These are phyloP conservation scores for Manis crassicaudata DNA, from an alignment of 2,797 vertebrate species.

Conservation along the genomic window DNA sequence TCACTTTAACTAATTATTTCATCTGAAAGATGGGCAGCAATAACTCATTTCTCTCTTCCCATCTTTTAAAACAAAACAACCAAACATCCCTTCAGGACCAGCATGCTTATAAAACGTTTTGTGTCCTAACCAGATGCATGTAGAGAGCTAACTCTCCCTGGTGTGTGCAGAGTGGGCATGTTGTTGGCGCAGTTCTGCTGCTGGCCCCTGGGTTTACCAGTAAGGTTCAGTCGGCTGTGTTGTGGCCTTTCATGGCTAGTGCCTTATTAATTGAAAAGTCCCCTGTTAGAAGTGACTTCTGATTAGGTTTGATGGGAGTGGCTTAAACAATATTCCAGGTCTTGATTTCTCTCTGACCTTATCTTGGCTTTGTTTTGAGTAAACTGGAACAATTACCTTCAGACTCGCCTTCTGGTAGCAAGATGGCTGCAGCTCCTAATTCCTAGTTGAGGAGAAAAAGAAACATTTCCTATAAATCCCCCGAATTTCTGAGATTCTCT, in stretches of 20 bases:
- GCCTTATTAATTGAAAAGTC: not conserved
- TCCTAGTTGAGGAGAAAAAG: not conserved
- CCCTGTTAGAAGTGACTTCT: not conserved
- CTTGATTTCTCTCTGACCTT: not conserved
- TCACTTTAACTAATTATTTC: not conserved
- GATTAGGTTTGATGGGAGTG: not conserved
- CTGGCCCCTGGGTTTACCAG: not conserved
- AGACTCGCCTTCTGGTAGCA: not conserved
- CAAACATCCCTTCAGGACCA: not conserved
- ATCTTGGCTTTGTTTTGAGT: not conserved
- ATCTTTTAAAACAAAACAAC: not conserved
- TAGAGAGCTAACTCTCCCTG: not conserved
- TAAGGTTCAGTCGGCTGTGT: not conserved
- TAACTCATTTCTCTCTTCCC: not conserved
- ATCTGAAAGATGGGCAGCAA: not conserved
- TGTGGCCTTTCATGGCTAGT: not conserved
- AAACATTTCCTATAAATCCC: not conserved
- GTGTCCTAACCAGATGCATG: not conserved
- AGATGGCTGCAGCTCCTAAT: not conserved
- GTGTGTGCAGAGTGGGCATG: not conserved
- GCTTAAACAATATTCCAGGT: not conserved
- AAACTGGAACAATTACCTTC: not conserved
- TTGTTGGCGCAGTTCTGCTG: not conserved
- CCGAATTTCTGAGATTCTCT: not conserved
- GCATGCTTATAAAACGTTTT: not conserved